Evolutionary conservation across 64 coral and sea anemone species (phyloP), one percentile per base, ranked within the genome.

Genomic region (Cladopsammia gracilis): DNA sequence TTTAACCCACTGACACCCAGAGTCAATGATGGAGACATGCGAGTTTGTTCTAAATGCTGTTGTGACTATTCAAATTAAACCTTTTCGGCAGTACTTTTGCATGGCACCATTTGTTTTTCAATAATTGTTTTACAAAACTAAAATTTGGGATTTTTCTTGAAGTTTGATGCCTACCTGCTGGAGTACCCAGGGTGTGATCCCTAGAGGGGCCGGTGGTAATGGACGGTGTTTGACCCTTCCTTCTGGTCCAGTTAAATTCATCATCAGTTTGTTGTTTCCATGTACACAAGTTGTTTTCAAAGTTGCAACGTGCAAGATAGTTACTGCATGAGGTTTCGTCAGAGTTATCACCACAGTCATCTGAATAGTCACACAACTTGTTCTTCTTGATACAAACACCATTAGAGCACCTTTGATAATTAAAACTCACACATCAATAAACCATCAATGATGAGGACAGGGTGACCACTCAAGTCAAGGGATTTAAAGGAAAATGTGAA

Each of bases 331-430:
- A 80, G 10, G 7, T 22, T 65, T 99, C 98, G 22, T 99, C 98
- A 1, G 94, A 93, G 18, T 81, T 90, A 70, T 99, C 94, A 1
- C 94, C 98, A 75, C 98, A 99, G 47, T 99, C 98, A 50, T 99
- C 94, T 8, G 51, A 82, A 34, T 94, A 99, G 79, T 99, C 98
- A 67, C 98, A 99, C 18, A 61, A 25, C 10, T 57, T 49, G n/a
- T 1, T 82, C 61, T 91, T 90, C 16, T 52, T 47, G 12, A 97
- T 58, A 68, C 96, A 97, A 9, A 23, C 47, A 70, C 88, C 88
- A 71, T 97, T 94, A 7, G 19, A 14, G 80, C 96, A 97, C 88
- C 96, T 98, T 60, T 25, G 26, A 47, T 20, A 61, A 56, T 4
- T 25, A 42, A 59, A 58, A 61, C 0, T n/a, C 53, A 24, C 12